These are phyloP conservation scores for Epinotia ramella DNA, from an alignment of 2,888 invertebrate genomes.

Conservation along the genomic window DNA sequence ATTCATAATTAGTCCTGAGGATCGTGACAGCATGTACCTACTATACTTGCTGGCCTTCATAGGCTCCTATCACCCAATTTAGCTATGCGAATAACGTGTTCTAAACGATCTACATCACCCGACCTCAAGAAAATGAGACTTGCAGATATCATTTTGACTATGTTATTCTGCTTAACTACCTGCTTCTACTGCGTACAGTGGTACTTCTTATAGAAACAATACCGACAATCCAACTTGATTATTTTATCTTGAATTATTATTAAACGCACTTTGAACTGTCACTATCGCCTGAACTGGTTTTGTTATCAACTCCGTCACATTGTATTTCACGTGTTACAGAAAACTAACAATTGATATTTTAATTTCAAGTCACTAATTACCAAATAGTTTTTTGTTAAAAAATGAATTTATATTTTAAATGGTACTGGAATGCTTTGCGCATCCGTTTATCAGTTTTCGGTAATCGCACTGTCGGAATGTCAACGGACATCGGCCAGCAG, in stretches of 20 bases:
- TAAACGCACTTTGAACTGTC: not conserved
- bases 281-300: not conserved
- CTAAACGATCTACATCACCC: no score
- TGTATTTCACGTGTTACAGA: not conserved
- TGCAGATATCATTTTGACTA: no score
- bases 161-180: not conserved
- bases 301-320: not conserved
- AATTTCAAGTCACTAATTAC: not conserved
- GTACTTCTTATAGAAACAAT: not conserved
- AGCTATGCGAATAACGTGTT: no score
- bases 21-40: no score
- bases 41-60: no score
- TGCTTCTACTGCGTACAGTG: not conserved
- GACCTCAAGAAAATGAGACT: no score
- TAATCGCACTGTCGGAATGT: not conserved
- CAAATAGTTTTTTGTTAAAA: no score
- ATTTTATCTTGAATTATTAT: slow-evolving; percentile 2
- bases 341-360: not conserved
- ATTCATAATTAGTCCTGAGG: no score
- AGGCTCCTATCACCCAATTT: no score
- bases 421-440: not conserved
- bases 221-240: not conserved
- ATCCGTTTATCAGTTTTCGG: not conserved
- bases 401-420: no score
- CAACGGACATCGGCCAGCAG: not conserved